A percentile compares a stretch with the other conserved stretches of the same genome.
Evolutionary conservation across 2,888 invertebrate species (phyloP).

Genomic region (Palloptera scutellata): DNA sequence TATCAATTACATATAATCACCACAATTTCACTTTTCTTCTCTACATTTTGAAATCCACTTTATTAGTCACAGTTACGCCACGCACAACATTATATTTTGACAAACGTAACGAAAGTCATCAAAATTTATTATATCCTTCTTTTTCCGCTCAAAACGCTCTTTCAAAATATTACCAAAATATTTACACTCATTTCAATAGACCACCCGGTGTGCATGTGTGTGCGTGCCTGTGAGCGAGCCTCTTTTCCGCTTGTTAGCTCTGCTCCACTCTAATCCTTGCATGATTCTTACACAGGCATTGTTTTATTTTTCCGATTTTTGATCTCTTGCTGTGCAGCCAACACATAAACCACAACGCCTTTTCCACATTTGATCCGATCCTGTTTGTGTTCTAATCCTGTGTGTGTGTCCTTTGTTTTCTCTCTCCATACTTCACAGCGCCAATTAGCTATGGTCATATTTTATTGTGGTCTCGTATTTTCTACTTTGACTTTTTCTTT

Average conservation of each 20-base stretch:
- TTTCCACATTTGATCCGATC: no score
- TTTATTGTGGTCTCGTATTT: not conserved
- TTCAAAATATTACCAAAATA: conserved; percentile 47
- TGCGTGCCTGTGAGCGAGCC: conserved; percentile 17
- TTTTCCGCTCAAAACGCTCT: conserved; percentile 7
- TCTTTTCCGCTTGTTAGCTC: not conserved
- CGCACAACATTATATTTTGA: conserved; percentile 27
- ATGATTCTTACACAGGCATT: no score
- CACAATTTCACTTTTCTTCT: no score
- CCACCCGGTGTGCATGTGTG: conserved; percentile 42
- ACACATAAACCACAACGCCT: no score
- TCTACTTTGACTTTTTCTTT: conserved; percentile 26
- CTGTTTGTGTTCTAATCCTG: not conserved
- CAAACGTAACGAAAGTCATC: conserved; percentile 43
- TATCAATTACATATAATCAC: no score
- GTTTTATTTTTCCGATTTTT: not conserved
- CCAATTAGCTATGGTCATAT: conserved; percentile 53
- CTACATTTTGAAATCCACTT: not conserved
- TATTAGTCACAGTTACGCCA: not conserved
- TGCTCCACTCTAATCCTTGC: not conserved
- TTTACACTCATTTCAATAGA: conserved; percentile 48
- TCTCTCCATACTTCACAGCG: conserved; percentile 23
- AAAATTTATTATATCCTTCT: conserved; percentile 39
- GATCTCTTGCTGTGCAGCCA: not conserved
- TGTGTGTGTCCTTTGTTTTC: conserved; percentile 7